A percentile compares a stretch with the other conserved stretches of the same genome.
These are phyloP conservation scores for Yponomeuta evonymella DNA, from an alignment of 2,888 invertebrate genomes.

Conservation along the genomic window DNA sequence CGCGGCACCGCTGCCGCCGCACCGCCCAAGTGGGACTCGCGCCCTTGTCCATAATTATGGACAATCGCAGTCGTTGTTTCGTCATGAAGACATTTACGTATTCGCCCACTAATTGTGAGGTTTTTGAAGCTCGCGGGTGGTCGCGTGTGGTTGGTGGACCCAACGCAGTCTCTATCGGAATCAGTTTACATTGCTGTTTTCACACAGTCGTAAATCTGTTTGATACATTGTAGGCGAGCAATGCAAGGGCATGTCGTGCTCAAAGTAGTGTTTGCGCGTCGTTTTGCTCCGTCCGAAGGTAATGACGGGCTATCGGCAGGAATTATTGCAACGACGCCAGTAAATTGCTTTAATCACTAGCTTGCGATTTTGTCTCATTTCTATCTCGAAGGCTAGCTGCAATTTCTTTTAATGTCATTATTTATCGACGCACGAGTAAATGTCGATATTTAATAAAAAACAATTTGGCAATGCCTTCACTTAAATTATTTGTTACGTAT, in stretches of 20 bases:
- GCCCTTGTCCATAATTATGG: slow-evolving; percentile 8
- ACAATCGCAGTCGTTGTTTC: slow-evolving; percentile 9
- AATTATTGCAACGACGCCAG: slow-evolving; percentile 53
- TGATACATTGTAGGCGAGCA: slow-evolving; percentile 7
- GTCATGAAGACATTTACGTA: slow-evolving; percentile 26
- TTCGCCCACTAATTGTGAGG: slow-evolving; percentile 23
- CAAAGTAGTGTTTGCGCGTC: slow-evolving; percentile 33
- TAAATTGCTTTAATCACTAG: slow-evolving; percentile 54
- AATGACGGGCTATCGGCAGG: slow-evolving; percentile 50
- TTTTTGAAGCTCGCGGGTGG: slow-evolving; percentile 16
- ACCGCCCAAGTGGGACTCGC: background rate
- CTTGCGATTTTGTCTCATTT: slow-evolving; percentile 27
- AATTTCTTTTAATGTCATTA: slow-evolving; percentile 17
- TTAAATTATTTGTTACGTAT: background rate
- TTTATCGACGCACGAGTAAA: slow-evolving; percentile 10
- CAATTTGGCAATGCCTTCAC: background rate
- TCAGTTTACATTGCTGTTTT: background rate
- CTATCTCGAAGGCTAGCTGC: slow-evolving; percentile 25
- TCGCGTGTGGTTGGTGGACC: background rate
- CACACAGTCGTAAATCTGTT: background rate
- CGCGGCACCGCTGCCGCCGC: background rate
- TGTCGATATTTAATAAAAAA: background rate
- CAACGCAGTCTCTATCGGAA: background rate
- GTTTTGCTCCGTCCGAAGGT: slow-evolving; percentile 53
- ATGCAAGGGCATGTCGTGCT: background rate